These are phyloP conservation scores for Nansenia antarctica DNA, from an alignment of 2,113 vertebrate species.

Conservation along the genomic window DNA sequence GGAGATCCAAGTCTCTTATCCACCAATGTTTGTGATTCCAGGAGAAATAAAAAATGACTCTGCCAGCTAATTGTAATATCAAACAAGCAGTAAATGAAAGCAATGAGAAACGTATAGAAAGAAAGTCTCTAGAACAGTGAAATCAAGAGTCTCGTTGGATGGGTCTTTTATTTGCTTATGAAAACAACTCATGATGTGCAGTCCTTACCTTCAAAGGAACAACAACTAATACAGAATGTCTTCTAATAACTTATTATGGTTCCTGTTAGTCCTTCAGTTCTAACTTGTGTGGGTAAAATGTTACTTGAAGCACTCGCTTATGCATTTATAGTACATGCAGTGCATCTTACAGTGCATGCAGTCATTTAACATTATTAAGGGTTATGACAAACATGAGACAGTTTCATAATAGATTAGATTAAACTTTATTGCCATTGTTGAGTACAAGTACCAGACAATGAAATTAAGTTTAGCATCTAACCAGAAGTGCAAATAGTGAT, in stretches of 20 bases:
- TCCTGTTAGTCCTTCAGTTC: background rate
- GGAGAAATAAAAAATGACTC: background rate
- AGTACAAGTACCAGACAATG: no score
- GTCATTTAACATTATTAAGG: no score
- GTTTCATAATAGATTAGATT: no score
- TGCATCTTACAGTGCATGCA: no score
- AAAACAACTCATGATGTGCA: background rate
- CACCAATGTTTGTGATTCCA: background rate
- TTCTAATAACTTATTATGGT: background rate
- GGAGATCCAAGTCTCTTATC: background rate
- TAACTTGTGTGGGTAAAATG: background rate
- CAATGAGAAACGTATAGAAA: background rate
- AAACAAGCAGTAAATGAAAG: background rate
- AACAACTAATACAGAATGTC: background rate
- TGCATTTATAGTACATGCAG: no score
- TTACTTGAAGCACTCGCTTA: no score
- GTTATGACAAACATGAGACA: no score
- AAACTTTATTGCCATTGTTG: no score
- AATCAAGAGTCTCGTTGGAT: background rate
- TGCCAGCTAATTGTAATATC: background rate
- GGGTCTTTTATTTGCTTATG: background rate
- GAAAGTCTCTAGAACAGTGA: background rate
- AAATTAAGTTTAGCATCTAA: no score
- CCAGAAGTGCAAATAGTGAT: no score
- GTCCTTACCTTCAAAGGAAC: background rate